Evolutionary conservation across 2,888 invertebrate genomes (phyloP), one percentile per base, ranked within the genome.

Genomic region (Subacronicta megacephala): DNA sequence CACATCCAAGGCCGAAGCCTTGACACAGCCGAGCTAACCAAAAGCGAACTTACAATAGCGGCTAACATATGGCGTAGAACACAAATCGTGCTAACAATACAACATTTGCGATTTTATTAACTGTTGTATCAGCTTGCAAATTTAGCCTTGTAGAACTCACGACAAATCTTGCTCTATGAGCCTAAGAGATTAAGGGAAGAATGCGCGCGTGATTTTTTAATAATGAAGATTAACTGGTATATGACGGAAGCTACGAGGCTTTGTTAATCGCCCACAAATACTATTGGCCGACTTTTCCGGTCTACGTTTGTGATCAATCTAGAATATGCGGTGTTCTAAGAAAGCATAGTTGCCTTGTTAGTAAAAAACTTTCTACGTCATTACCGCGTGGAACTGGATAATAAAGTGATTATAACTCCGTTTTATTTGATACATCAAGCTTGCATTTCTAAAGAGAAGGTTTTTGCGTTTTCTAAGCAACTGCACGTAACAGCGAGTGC

Each of bases 1-100:
- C 78, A 80, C 41, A 72, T 72, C 65, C 79, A 86, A 88, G 88
- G 89, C 54, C 72, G 55, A 17, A 72, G 58, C 90, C 90, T 90
- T 88, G 89, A 85, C 85, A 86, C 78, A 73, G 49, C 72, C 58
- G 67, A 71, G 62, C 75, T 77, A 75, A 78, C 83, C 80, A 81
- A 85, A 84, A 80, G 57, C 67, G 70, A 64, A 71, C 62, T 72
- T 78, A 85, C 82, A 87, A 85, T 84, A 64, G 75, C 63, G 55
- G 37, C 56, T 56, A 57, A 69, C 72, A 75, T 64, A 69, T 70
- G 68, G 66, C 35, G 53, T 50, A 58, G 61, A 50, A 53, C 60
- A 36, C 44, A 57, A 61, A 56, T 54, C 57, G 49, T 54, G 50
- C 45, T 63, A 65, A 72, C 75, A 69, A 77, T 76, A 52, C 69